Conservation (phyloP, 2,113 vertebrate species). For the Cyphomyrus plagiostoma region DNA sequence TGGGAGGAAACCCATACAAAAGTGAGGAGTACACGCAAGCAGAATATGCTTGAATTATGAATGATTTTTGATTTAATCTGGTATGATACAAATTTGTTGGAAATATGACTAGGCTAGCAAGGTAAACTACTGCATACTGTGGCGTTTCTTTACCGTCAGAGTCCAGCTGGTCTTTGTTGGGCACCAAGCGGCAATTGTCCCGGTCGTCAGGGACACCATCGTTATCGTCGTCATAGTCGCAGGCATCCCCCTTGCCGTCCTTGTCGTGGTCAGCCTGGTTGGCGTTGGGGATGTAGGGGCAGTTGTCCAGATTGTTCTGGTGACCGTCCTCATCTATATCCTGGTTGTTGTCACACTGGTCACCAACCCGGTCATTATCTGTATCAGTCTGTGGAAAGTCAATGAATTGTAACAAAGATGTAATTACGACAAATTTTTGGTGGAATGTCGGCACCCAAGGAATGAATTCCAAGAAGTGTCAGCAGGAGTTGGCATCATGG, state of each 20-base stretch:
- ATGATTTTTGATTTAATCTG: neutral
- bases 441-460: neutral
- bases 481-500: neutral
- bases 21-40: neutral
- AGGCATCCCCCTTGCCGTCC: conserved; percentile 89
- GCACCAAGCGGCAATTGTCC: conserved; percentile 90
- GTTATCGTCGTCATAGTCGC: conserved; percentile 89
- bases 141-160: conserved; percentile 67
- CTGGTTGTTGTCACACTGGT: conserved; percentile 91
- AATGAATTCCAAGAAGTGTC: neutral
- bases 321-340: conserved; percentile 95
- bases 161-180: conserved; percentile 81
- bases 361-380: conserved; percentile 92
- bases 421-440: neutral
- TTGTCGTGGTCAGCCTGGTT: conserved; percentile 94
- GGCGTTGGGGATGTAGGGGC: conserved; percentile 87
- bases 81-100: neutral
- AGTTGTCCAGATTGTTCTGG: conserved; percentile 97
- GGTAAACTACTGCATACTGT: neutral
- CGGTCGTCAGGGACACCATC: conserved; percentile 88
- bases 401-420: neutral
- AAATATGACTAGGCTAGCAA: neutral
- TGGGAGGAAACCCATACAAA: neutral
- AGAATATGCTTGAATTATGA: neutral
- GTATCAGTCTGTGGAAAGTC: conserved; percentile 64